A percentile compares a stretch with the other conserved stretches of the same genome.
Evolutionary conservation across 2,888 invertebrate species (phyloP).

Genomic region (Ferdinandea cuprea): DNA sequence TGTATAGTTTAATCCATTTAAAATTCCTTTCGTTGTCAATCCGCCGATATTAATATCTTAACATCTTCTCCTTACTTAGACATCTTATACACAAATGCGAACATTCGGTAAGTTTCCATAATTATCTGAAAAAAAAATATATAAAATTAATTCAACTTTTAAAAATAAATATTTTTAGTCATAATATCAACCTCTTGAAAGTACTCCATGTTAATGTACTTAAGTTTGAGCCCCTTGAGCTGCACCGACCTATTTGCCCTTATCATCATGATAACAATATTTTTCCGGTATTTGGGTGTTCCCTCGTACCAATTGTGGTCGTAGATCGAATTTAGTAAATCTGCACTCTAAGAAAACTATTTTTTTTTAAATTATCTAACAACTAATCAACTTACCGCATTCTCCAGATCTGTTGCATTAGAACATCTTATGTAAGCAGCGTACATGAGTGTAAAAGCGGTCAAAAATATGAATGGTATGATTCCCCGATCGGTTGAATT

Average conservation of each 20-base stretch:
- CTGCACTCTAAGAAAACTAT: constrained; percentile 14
- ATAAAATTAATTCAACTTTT: not conserved
- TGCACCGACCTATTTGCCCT: constrained; percentile 5
- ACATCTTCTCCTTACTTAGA: not conserved
- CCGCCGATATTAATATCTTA: too few relatives aligned
- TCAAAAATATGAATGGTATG: not conserved
- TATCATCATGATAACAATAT: constrained; percentile 12
- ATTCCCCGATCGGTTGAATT: not conserved
- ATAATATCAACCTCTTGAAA: constrained; percentile 38
- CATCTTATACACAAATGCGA: constrained; percentile 22
- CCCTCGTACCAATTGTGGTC: constrained; percentile 33
- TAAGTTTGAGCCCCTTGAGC: not conserved
- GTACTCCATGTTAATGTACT: constrained; percentile 7
- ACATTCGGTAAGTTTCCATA: constrained; percentile 19
- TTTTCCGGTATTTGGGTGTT: constrained; percentile 6
- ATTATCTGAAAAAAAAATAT: not conserved
- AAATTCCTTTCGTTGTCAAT: too few relatives aligned
- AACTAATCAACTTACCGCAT: constrained; percentile 9
- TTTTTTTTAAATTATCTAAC: not conserved
- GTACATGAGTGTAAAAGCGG: not conserved
- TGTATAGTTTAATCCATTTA: too few relatives aligned
- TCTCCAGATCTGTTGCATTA: not conserved
- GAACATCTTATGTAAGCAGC: constrained; percentile 13
- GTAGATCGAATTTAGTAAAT: constrained; percentile 6
- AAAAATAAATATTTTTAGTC: too few relatives aligned